Base-by-base conservation (phyloP, 2,113 vertebrate species). In the Pandion haliaetus region DNA sequence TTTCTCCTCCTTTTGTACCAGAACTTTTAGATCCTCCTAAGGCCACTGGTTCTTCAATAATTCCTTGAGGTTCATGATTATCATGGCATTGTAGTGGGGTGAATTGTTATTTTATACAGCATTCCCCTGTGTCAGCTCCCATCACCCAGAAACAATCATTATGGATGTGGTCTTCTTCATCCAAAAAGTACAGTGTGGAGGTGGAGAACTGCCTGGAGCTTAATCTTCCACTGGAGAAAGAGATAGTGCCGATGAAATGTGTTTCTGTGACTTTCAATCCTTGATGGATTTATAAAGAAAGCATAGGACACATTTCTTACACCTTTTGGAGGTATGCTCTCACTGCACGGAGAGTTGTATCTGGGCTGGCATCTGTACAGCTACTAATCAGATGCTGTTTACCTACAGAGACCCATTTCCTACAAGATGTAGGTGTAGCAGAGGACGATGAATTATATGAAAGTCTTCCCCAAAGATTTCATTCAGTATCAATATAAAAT, bases 311-410 rank as follows among this genome's bases (percentile, higher is more conserved):
- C 3, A 14, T 32, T 15, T 67, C 61, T 79, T 32, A 17, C 2
- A 38, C 2, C 3, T 57, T 82, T 63, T 71, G 9, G 42, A 82
- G 8, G 29, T 17, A 45, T 0, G 0, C 4, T 71, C 23, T 81
- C 26, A 50, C 23, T 42, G 50, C 74, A 31, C 0, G 0, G 32
- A 74, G n/a, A 47, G 23, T 9, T 59, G 10, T 44, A 67, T 10
- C n/a, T 50, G 32, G 19, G 17, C 57, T 74, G n/a, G 34, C n/a
- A 87, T 34, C 55, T 6, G 2, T 83, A 31, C 49, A 82, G 32
- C 28, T 67, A 15, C 73, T 81, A 69, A 31, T 36, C 31, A 45
- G 50, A 29, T 36, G 18, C 32, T 65, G 14, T 86, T 93, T 89
- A 49, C 36, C 14, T 78, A 24, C 38, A 79, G 47, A 91, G 14